Conservation (phyloP, 2,888 invertebrate genomes). For the Neocrepidodera transversa region DNA sequence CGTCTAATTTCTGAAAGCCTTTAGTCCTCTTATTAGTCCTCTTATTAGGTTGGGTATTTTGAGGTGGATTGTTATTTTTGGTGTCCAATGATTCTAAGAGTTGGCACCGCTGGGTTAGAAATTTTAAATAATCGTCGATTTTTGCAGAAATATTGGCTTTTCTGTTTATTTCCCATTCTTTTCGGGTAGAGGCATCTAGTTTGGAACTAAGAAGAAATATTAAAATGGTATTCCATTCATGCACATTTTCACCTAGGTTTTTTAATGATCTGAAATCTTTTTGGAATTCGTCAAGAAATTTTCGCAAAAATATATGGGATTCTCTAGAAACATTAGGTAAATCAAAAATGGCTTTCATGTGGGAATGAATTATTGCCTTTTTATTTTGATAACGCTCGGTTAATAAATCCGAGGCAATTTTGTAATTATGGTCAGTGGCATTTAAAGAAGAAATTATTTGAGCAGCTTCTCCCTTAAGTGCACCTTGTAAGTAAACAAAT, state of each 20-base stretch:
- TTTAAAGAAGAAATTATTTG: constrained; percentile 32
- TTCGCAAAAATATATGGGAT: constrained; percentile 27
- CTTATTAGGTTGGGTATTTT: not conserved
- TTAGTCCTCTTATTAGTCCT: not conserved
- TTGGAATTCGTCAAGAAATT: constrained; percentile 31
- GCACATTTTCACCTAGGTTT: constrained; percentile 27
- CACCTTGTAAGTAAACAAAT: constrained; percentile 35
- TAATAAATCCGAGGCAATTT: constrained; percentile 33
- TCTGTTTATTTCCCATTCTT: constrained; percentile 23
- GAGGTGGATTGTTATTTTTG: not conserved
- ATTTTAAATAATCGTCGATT: not conserved
- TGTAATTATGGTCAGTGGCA: constrained; percentile 34
- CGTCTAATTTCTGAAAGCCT: not conserved
- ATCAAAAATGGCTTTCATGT: constrained; percentile 37
- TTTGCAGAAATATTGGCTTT: not conserved
- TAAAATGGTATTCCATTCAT: constrained; percentile 36
- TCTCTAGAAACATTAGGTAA: constrained; percentile 29
- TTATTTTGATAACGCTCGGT: constrained; percentile 37
- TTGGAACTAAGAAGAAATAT: constrained; percentile 29
- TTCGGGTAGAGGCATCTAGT: constrained; percentile 20
- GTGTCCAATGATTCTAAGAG: not conserved
- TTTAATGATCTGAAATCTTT: constrained; percentile 37
- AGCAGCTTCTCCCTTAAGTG: constrained; percentile 28
- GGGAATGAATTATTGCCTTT: constrained; percentile 34
- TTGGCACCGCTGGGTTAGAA: not conserved